Base-by-base conservation (phyloP, 1,140 invertebrate species). In the Arctopsyche grandis region DNA sequence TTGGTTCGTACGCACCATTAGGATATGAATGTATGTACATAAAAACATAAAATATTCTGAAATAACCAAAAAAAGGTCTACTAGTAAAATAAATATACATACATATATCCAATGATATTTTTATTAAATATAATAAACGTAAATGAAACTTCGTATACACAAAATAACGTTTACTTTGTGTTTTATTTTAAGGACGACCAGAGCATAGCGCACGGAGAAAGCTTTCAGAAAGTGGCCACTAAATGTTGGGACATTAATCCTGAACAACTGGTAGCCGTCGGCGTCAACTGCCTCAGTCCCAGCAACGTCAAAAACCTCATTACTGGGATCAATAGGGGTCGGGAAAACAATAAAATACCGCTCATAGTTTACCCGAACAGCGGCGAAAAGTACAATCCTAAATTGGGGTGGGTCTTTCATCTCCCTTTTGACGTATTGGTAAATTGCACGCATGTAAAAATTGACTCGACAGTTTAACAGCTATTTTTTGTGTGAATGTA, bases 301-400 rank as follows among this genome's bases (percentile, higher is more conserved):
- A 87, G 86, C n/a, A 87, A 87, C 89, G 80, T 86, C 84, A 80
- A 91, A 87, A 80, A 84, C 38, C 87, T 95, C 21, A 84, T 95
- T 60, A 86, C 87, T 77, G 89, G 89, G 14, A 88, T 93, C 81
- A 89, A 90, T 81, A 86, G 86, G 74, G 86, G 88, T 60, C 85
- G 87, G 77, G 85, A 88, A 83, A 84, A 83, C 77, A 86, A 85
- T 48, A 86, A 87, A 74, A 88, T 93, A 69, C 91, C 91, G 9
- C 86, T 94, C 14, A 91, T 96, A 83, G 92, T 93, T 5, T 95
- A 95, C 87, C 94, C 94, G 7, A 95, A 95, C 85, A 93, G 91
- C 82, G 94, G 93, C 73, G 93, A 94, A 86, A 89, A 88, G 83
- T 93, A 91, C 87, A 90, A 90, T 81, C 89, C 90, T 26, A 88